These are phyloP conservation scores for Schizotus pectinicornis DNA, from an alignment of 2,888 invertebrate genomes.

Conservation along the genomic window DNA sequence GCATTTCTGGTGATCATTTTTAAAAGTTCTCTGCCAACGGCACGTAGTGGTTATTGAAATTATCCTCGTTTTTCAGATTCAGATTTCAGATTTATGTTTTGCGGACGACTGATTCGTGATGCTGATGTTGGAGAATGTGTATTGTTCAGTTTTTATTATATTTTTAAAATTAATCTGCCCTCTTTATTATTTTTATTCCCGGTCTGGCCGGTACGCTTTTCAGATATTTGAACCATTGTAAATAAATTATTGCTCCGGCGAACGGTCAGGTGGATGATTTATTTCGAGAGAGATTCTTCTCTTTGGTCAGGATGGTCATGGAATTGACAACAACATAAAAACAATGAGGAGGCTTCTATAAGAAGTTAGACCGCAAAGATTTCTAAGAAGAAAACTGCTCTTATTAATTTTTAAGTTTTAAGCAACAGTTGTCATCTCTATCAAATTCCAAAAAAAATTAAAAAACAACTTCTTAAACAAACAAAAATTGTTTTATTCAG, in stretches of 20 bases:
- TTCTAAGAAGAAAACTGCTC: too few relatives aligned
- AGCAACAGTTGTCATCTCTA: too few relatives aligned
- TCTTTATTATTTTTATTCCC: conserved; percentile 9
- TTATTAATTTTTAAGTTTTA: too few relatives aligned
- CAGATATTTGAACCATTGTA: conserved; percentile 21
- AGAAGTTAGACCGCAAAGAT: too few relatives aligned
- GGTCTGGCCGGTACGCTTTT: conserved; percentile 3
- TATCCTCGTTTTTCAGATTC: conserved; percentile 47
- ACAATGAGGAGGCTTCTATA: too few relatives aligned
- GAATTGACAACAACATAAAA: too few relatives aligned
- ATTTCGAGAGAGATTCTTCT: too few relatives aligned
- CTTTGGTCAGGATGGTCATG: too few relatives aligned
- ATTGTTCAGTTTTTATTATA: conserved; percentile 33
- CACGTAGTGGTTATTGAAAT: conserved; percentile 52
- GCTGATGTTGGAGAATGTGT: conserved; percentile 33
- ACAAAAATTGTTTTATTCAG: too few relatives aligned
- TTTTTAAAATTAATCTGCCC: conserved; percentile 29
- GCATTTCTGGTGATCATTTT: conserved; percentile 40
- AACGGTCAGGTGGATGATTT: too few relatives aligned
- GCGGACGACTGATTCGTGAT: conserved; percentile 34
- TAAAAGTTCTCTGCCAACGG: conserved; percentile 50
- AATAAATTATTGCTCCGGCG: conserved; percentile 23
- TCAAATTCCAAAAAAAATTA: too few relatives aligned
- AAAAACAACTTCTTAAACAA: too few relatives aligned
- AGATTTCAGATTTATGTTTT: conserved; percentile 49